Percentiles rank a stretch among this genome's conserved stretches.
Conservation (phyloP, 2,888 invertebrate species). For the Diaphora mendica region DNA sequence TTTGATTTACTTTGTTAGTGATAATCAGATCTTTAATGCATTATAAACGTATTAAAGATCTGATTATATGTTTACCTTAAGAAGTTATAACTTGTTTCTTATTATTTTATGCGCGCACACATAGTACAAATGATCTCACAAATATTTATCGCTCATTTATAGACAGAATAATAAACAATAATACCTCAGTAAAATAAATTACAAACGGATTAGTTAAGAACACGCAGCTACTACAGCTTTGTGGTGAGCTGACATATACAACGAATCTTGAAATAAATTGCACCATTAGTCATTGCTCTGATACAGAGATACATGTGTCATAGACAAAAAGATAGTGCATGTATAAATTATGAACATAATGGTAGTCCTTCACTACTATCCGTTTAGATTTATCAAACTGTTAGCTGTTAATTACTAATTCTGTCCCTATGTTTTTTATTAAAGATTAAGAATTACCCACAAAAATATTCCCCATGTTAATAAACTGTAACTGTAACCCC, state of each 20-base stretch:
- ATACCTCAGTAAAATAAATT: too few species aligned
- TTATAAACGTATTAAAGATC: too few species aligned
- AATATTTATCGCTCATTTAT: too few species aligned
- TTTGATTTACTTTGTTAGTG: neutral
- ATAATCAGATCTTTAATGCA: neutral
- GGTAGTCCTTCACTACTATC: too few species aligned
- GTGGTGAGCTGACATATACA: neutral
- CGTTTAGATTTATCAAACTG: too few species aligned
- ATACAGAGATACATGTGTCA: neutral
- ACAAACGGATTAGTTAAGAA: too few species aligned
- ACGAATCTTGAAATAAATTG: neutral
- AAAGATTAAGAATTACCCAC: neutral
- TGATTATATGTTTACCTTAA: neutral
- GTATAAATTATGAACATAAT: neutral
- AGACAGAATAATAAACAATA: too few species aligned
- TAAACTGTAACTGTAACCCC: neutral
- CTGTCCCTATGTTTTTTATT: neutral
- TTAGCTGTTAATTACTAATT: neutral
- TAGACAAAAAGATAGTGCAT: neutral
- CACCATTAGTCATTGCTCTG: neutral
- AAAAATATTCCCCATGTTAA: neutral
- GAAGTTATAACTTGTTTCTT: neutral
- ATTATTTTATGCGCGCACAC: too few species aligned
- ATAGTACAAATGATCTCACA: too few species aligned
- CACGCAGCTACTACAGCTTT: neutral